phyloP scores from a whole-genome alignment of 2,888 invertebrate genomes.

The Girardia tigrina region DNA sequence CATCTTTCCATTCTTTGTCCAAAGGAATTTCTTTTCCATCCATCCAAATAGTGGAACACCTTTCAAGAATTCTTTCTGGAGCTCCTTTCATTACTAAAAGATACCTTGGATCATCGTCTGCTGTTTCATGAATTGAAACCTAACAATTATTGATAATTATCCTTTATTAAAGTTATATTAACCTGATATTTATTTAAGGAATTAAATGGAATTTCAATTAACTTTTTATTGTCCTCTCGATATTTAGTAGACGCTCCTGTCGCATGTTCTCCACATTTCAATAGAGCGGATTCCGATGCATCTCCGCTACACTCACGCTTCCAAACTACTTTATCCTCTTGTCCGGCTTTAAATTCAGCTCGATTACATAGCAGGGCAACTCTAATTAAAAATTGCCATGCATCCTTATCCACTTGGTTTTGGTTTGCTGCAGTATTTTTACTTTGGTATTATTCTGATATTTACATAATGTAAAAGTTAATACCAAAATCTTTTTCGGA shows the following conservation, averaged over 20 bases:
- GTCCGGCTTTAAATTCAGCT: constrained; percentile 89
- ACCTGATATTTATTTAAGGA: constrained; percentile 53
- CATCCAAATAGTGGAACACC: constrained; percentile 73
- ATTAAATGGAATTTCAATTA: constrained; percentile 53
- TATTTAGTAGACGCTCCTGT: constrained; percentile 46
- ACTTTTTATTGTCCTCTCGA: constrained; percentile 46
- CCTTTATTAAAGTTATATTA: constrained; percentile 78
- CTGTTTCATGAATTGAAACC: constrained; percentile 80
- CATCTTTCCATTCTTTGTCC: constrained; percentile 82
- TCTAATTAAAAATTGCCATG: constrained; percentile 74
- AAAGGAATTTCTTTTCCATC: constrained; percentile 76
- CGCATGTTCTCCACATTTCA: constrained; percentile 49
- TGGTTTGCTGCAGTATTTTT: constrained; percentile 57
- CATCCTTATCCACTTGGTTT: constrained; percentile 69
- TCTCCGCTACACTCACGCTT: constrained; percentile 54
- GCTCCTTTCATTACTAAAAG: constrained; percentile 72
- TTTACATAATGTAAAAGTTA: background rate
- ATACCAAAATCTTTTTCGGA: background rate
- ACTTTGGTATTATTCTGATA: background rate
- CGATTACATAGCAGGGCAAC: constrained; percentile 91
- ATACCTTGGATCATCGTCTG: constrained; percentile 73
- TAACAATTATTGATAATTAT: no score
- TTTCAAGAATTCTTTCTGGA: constrained; percentile 80
- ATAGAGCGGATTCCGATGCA: constrained; percentile 52
- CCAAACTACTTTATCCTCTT: constrained; percentile 76